Base-by-base conservation (phyloP, 2,113 vertebrate species). In the Euleptes europaea region DNA sequence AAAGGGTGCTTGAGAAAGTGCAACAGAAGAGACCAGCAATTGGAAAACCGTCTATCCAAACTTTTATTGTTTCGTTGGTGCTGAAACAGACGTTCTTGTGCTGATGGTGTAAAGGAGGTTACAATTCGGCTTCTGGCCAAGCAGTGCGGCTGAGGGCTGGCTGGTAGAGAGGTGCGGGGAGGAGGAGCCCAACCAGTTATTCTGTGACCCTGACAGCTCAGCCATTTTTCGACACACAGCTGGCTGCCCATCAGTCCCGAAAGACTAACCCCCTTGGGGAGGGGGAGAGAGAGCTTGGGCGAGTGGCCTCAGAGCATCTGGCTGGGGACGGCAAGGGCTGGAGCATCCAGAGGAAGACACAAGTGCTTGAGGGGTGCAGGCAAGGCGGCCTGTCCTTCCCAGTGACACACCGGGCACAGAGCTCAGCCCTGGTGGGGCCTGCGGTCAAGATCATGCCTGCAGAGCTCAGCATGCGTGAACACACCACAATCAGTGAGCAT, bases 41-140 rank as follows among this genome's bases (percentile, higher is more conserved):
- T 47, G 31, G 49, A 80, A 82, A 82, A 47, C 35, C 1, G 33
- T 73, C 76, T 28, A 78, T 79, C 88, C 89, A 84, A 90, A 79
- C 35, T 88, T 76, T 94, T 95, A 95, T 95, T 95, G 78, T 84
- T 89, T 86, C 66, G 78, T 90, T 91, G 86, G 91, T 93, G 87
- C 79, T 70, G 84, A 74, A 89, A 95, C 84, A 70, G n/a, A 91
- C 0, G 5, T 82, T 88, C 88, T 88, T 89, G 65, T 15, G 1
- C 2, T 0, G 72, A 85, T 91, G 86, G 82, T 78, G 77, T 83
- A 80, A 85, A 2, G 0, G 90, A 1, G 0, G 91, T 87, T 88
- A 84, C 4, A 65, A 71, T 83, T 67, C 60, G 38, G 33, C 0
- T 0, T 81, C 80, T 0, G 0, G 75, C 1, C 0, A 83, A 66